Evolutionary conservation across 2,113 vertebrate species (phyloP), one percentile per base, ranked within the genome.

Genomic region (Sinocyclocheilus anshuiensis): DNA sequence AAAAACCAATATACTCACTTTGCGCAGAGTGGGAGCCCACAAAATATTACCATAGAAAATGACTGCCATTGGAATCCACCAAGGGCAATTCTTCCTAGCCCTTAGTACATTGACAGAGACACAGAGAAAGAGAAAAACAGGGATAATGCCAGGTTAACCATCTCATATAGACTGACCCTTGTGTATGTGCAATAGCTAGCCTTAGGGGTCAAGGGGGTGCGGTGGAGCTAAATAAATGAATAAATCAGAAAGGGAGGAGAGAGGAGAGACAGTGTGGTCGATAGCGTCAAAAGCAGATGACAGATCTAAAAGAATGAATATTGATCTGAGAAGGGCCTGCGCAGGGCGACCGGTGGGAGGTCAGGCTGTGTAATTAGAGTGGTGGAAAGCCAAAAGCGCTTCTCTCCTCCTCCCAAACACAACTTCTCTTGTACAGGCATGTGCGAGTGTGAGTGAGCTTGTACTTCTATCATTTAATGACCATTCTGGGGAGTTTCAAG

Each of bases 271-370:
- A 90, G 88, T 91, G 45, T 94, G 95, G 95, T 95, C 95, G 94
- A 96, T 95, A 93, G 91, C 94, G 94, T 95, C 95, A 96, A 95
- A 95, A 94, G 93, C 88, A 77, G 93, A 95, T 95, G 95, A 95
- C 95, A 94, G 95, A 95, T 96, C 94, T 95, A 94, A 94, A 96
- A 95, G 93, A 95, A 95, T 95, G 94, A 96, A 95, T 96, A 96
- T 96, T 96, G 95, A 96, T 96, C 93, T 92, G 89, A 87, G 89
- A 76, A 90, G 91, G 90, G 90, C 92, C 93, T 94, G 92, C 89
- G 90, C 91, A 88, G 85, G 91, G 89, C 86, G 94, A 94, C 94
- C 93, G 93, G 93, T 93, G 92, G 93, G 95, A 95, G 94, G 95
- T 95, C 94, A 95, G 92, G 86, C 86, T 89, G 89, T 89, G 93